Base-by-base conservation (phyloP, 2,888 invertebrate genomes). In the Andrena trimmerana region DNA sequence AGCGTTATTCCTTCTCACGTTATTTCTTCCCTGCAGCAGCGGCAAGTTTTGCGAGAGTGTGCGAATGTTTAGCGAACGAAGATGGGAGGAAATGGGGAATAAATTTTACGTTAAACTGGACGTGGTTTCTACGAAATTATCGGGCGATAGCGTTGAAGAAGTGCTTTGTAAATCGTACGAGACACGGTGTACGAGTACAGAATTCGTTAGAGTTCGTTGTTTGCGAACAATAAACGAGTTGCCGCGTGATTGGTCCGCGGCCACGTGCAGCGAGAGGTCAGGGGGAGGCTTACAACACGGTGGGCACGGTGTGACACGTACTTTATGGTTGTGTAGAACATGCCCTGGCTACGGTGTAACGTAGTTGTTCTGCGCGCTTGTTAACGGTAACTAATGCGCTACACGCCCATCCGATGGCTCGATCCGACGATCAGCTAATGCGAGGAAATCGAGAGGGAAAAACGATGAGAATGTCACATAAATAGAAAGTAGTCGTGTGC, bases 241-340 rank as follows among this genome's bases (percentile, higher is more conserved):
- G 52, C 68, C 57, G 63, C 36, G 63, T 29, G 57, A 83, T 76
- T 76, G 63, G 76, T 74, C 24, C 57, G 52, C 52, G 52, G 48
- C 63, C 76, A 65, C 81, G 72, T 79, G 81, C 72, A 62, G n/a
- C 24, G 1, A 1, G 36, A 29, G 50, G 48, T 24, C 8, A 16
- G 63, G 36, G 20, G 20, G 36, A 54, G 82, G 78, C 75, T 84
- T 79, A 82, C 80, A 81, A 84, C 83, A 82, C 31, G 79, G 33
- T 59, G 63, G 77, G 42, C 84, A 81, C 85, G 79, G 57, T 79
- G 90, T 83, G 88, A 90, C 88, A 85, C 78, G 87, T 91, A 91
- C 90, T 92, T 92, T 92, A 92, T 89, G 90, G 89, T 90, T 91
- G 89, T 91, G 91, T 91, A 89, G 88, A 89, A 91, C 92, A 91